phyloP scores from a whole-genome alignment of 2,113 vertebrate species.

The Thymallus thymallus region DNA sequence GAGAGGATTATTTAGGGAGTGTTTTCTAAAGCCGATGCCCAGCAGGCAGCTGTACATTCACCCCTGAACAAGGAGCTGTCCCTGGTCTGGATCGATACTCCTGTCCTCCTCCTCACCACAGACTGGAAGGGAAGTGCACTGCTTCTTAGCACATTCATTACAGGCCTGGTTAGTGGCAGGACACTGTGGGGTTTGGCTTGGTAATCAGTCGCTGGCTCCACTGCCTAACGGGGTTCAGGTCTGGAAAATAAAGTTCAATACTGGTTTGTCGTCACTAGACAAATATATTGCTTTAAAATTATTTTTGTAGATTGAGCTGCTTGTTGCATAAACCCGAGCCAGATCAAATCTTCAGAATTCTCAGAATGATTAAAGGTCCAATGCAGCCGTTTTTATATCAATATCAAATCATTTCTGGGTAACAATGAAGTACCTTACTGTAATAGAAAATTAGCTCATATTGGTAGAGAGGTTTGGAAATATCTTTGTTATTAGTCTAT shows the following conservation, averaged over 20 bases:
- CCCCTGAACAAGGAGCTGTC: conserved; percentile 55
- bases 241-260: background rate
- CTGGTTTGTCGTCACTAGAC: too few species aligned
- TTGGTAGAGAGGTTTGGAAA: too few species aligned
- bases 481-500: too few species aligned
- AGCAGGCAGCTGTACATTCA: conserved; percentile 52
- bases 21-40: conserved; percentile 51
- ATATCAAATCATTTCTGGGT: background rate
- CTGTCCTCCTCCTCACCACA: conserved; percentile 29
- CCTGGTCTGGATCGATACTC: conserved; percentile 47
- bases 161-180: conserved; percentile 35
- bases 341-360: background rate
- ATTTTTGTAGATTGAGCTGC: too few species aligned
- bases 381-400: background rate
- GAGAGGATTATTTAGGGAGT: conserved; percentile 55
- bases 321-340: background rate
- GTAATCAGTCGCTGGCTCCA: conserved; percentile 15
- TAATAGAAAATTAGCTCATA: too few species aligned
- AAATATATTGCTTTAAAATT: too few species aligned
- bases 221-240: conserved; percentile 43
- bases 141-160: conserved; percentile 55
- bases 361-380: background rate
- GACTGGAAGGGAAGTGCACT: conserved; percentile 43
- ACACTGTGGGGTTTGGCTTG: conserved; percentile 38
- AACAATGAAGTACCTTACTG: background rate